Base-by-base conservation (phyloP, 2,113 vertebrate species). In the Percina caprodes region DNA sequence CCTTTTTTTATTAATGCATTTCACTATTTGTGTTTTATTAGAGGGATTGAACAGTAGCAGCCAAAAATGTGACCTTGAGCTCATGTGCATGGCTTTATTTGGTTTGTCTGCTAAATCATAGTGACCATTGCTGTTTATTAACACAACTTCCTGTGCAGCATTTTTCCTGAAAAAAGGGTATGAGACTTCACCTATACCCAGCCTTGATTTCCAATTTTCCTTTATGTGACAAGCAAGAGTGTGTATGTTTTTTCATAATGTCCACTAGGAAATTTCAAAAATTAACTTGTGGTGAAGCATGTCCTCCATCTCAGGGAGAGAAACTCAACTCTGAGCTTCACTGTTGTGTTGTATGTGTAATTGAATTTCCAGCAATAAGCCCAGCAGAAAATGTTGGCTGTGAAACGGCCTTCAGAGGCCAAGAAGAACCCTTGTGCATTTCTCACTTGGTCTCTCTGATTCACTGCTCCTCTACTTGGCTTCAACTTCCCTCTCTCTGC, bases 281-380 rank as follows among this genome's bases (percentile, higher is more conserved):
- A 70, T 54, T 21, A 68, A 42, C 30, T 24, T 0, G 19, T 18
- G 46, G 13, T 56, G n/a, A 18, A 4, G 6, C 33, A 59, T 23
- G 74, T 63, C 59, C 59, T 77, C 46, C 30, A 30, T 66, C 19
- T 62, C 35, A 74, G 24, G 18, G 12, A 77, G 19, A 68, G 65
- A 49, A 62, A 78, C 30, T 61, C 21, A 52, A 46, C 26, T 55
- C 33, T 62, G 52, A 67, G 71, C 49, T 73, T 51, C 18, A 59
- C 65, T 59, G 56, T 18, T 59, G 59, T 21, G 39, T 24, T 67
- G 59, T 70, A 49, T 39, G 24, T 62, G 67, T 88, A 83, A 91
- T 73, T 88, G 61, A 72, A 86, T 88, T 85, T 86, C 84, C 86
- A 92, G 85, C 66, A 56, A 76, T 30, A 48, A 58, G 74, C 55